Percentiles rank a stretch among this genome's conserved stretches.
These are phyloP conservation scores for Alethe diademata DNA, from an alignment of 2,113 vertebrate species.

Conservation along the genomic window DNA sequence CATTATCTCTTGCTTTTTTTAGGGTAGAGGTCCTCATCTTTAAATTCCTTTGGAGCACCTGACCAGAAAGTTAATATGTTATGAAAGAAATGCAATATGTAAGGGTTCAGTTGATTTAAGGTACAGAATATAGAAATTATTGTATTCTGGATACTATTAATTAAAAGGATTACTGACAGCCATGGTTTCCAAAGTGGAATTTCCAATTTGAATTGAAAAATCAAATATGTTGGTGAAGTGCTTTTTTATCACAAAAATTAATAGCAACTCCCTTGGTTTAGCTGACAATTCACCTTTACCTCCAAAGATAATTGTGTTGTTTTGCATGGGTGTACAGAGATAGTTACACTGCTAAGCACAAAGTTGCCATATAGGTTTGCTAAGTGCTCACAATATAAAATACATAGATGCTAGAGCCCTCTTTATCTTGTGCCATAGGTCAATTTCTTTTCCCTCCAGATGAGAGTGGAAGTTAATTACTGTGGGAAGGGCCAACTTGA, in stretches of 20 bases:
- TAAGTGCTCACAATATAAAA: background rate
- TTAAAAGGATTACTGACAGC: background rate
- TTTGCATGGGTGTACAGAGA: background rate
- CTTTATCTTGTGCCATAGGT: background rate
- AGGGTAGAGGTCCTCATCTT: background rate
- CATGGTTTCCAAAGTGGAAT: background rate
- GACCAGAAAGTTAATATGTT: background rate
- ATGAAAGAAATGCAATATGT: background rate
- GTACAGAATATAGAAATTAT: background rate
- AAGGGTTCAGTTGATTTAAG: background rate
- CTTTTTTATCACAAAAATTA: background rate
- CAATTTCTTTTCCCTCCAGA: background rate
- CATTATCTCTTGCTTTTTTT: background rate
- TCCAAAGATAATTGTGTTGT: background rate
- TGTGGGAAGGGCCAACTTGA: background rate
- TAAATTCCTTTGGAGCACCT: background rate
- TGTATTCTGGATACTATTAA: background rate
- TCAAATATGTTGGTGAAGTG: background rate
- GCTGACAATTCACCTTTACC: background rate
- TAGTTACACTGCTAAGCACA: background rate
- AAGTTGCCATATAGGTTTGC: background rate
- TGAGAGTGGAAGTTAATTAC: conserved; percentile 6
- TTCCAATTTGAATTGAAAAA: conserved; percentile 11
- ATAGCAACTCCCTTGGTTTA: background rate
- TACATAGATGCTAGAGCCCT: background rate